phyloP scores from a whole-genome alignment of 2,113 vertebrate genomes.

The Microcebus ravelobensis region DNA sequence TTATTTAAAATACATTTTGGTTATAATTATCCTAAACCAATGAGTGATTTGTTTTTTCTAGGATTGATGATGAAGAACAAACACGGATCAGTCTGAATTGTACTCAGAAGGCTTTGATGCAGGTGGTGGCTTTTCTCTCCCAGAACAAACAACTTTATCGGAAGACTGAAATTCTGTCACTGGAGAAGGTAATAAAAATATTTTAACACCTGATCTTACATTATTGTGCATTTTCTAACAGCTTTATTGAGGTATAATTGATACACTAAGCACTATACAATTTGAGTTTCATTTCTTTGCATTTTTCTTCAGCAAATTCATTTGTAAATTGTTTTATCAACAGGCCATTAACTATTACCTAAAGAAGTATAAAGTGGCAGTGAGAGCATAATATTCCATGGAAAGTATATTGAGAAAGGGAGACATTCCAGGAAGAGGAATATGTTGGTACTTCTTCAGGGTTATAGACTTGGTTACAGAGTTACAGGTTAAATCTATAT shows the following conservation, averaged over 20 bases:
- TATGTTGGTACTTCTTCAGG: not conserved
- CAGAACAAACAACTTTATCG: slow-evolving; percentile 82
- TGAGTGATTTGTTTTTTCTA: slow-evolving; percentile 52
- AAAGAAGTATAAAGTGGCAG: not conserved
- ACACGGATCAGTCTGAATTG: slow-evolving; percentile 90
- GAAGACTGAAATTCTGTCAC: slow-evolving; percentile 86
- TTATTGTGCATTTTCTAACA: not conserved
- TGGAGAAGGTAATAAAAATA: slow-evolving; percentile 88
- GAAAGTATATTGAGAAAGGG: not conserved
- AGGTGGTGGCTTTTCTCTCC: slow-evolving; percentile 87
- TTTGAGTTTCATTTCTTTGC: not conserved
- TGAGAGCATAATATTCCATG: not conserved
- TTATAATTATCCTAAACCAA: not conserved
- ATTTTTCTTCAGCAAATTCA: slow-evolving; percentile 1
- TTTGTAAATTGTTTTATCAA: slow-evolving; percentile 15
- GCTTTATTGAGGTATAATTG: not conserved
- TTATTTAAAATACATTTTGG: not conserved
- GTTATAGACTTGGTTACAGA: not conserved
- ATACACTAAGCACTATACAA: too few relatives aligned
- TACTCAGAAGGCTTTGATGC: slow-evolving; percentile 87
- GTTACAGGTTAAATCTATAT: not conserved
- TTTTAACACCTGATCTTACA: not conserved
- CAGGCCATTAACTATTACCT: not conserved
- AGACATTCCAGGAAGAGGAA: not conserved
- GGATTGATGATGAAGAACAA: slow-evolving; percentile 82